Base-by-base conservation (phyloP, 2,888 invertebrate genomes). In the Onthophagus sagittarius region DNA sequence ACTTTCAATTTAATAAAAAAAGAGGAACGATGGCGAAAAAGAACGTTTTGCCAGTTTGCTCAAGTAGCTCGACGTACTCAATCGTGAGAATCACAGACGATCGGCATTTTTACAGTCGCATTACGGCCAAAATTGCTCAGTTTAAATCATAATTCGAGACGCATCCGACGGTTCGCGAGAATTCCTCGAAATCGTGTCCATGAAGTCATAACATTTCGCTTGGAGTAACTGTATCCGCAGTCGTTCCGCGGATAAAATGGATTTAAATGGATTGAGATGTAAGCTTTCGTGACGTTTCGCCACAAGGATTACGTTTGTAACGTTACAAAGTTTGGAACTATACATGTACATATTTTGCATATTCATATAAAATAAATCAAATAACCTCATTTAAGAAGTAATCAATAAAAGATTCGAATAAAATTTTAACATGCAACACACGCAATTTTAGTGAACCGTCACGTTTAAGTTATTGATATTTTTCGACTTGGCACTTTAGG, bases 71-170 rank as follows among this genome's bases (percentile, higher is more conserved):
- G 23, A 53, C 39, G 39, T 53, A 53, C 11, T 11, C 39, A 53
- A 4, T 53, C 39, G 39, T 53, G 39, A 53, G 39, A 53, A 53
- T 53, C 39, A 53, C 39, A 53, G 39, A 6, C 67, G 23, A 69
- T 67, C 39, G 69, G 69, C 69, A 72, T 72, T 72, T 72, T 72
- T 72, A 72, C 39, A 67, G 62, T 69, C 62, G 67, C 67, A 72
- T 72, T 69, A 69, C 31, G 23, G 15, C 39, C 11, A 67, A 53
- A 69, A 62, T 72, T 67, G 13, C 39, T 69, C 67, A 39, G 67
- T 67, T 69, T 72, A 72, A 72, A 72, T 69, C 72, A 72, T 69
- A 65, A 69, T 65, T 53, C 53, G 62, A 9, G 53, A 53, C 67
- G 69, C 32, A 53, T 31, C 62, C 72, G 39, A 13, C 67, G 67